Evolutionary conservation across 2,113 vertebrate species (phyloP), one percentile per base, ranked within the genome.

Genomic region (Gnathonemus longibarbis): DNA sequence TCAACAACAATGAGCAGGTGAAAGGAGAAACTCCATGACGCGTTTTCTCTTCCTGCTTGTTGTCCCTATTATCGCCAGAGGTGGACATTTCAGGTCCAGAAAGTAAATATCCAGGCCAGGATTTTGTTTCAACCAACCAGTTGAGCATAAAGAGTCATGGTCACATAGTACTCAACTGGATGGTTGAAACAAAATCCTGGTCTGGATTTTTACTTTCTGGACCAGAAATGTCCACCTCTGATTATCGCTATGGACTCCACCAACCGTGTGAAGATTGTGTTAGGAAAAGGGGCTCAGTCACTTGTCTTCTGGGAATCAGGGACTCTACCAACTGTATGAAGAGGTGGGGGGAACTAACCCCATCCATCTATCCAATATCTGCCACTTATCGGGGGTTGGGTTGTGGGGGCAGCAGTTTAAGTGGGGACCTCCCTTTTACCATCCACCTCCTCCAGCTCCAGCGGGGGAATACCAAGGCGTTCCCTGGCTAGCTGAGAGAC

Each of bases 1-100:
- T 94, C 91, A 96, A 94, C 56, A 95, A 96, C 91, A 96, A 95
- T 45, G 93, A 96, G 83, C 94, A 95, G 46, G 84, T 93, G 80
- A 95, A 95, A 92, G 94, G 93, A 1, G 92, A 95, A 0, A 93
- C 92, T 0, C 85, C 95, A 90, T 96, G 94, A 94, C n/a, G 66
- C 49, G 10, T 42, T 74, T 48, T 2, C 39, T 35, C 27, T 27
- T 90, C 87, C 35, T 42, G 35, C 80, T 50, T 19, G 8, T 66
- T 7, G 31, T 27, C 17, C 46, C 88, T 84, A 45, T 31, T 70
- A 13, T 31, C 19, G 62, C 46, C 39, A 39, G 39, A 39, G 39
- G 39, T 39, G 39, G 39, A 39, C 39, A 39, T 39, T 39, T 39
- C 39, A 39, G 39, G 39, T 39, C 39, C 39, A 39, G 39, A 39